A percentile compares a stretch with the other conserved stretches of the same genome.
phyloP scores from a whole-genome alignment of 2,797 vertebrate species.

The Leptodactylus fallax region DNA sequence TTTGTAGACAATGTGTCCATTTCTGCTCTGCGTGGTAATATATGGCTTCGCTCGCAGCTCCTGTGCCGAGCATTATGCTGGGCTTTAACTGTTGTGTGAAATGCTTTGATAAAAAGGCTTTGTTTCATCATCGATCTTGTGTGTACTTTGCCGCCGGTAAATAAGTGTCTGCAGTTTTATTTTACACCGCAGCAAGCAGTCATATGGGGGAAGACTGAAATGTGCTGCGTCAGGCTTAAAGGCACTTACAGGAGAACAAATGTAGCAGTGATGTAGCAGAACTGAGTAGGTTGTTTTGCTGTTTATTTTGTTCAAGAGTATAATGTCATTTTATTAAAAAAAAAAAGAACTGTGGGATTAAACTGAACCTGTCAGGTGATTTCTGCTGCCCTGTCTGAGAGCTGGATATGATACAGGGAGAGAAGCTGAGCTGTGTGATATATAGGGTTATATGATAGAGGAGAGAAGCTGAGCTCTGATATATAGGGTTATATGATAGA shows the following conservation, averaged over 20 bases:
- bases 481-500: too few species aligned
- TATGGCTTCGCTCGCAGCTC: not conserved
- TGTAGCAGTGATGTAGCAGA: conserved; percentile 2
- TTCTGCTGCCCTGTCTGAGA: too few species aligned
- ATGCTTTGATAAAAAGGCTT: conserved; percentile 9
- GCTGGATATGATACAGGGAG: too few species aligned
- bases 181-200: not conserved
- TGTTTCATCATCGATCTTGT: not conserved
- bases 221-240: not conserved
- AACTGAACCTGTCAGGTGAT: too few species aligned
- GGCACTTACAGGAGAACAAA: not conserved
- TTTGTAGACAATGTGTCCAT: not conserved
- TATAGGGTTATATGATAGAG: too few species aligned
- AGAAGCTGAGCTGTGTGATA: too few species aligned
- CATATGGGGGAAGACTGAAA: not conserved
- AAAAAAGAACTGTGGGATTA: not conserved
- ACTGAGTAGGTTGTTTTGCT: not conserved
- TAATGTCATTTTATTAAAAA: too few species aligned
- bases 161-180: conserved; percentile 11
- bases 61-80: not conserved
- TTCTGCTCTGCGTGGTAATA: not conserved
- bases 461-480: too few species aligned
- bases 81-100: conserved; percentile 23
- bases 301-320: not conserved
- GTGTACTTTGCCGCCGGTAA: not conserved